A percentile compares a stretch with the other conserved stretches of the same genome.
Conservation (phyloP, 2,888 invertebrate species). For the Zaprionus obscuricornis region DNA sequence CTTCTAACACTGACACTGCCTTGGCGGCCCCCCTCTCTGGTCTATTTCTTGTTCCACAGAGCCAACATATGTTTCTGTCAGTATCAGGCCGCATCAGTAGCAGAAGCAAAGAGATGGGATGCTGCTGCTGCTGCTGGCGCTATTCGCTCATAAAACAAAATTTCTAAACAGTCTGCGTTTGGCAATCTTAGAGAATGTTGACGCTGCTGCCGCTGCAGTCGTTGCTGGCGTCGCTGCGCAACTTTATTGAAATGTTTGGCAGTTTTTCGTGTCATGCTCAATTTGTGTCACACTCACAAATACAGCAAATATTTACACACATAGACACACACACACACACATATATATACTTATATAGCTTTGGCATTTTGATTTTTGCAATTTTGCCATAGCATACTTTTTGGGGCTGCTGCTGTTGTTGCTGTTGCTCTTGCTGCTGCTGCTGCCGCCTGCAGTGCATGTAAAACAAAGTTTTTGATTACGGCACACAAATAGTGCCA, state of each 20-base stretch:
- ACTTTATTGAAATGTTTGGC: slow-evolving; percentile 76
- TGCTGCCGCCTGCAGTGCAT: too few relatives aligned
- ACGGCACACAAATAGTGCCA: slow-evolving; percentile 53
- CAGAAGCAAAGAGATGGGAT: slow-evolving; percentile 1
- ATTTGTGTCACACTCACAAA: slow-evolving; percentile 65
- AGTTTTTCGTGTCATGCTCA: slow-evolving; percentile 74
- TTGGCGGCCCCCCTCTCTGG: slow-evolving; percentile 2
- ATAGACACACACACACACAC: slow-evolving; percentile 15
- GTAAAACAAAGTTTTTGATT: slow-evolving; percentile 69
- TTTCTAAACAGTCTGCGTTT: slow-evolving; percentile 77
- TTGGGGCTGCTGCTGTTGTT: slow-evolving; percentile 60
- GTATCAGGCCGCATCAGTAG: slow-evolving; percentile 20
- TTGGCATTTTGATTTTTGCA: slow-evolving; percentile 52
- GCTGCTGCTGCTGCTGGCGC: slow-evolving; percentile 1
- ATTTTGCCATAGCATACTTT: slow-evolving; percentile 70
- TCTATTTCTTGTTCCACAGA: slow-evolving; percentile 2
- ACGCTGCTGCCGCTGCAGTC: slow-evolving; percentile 20
- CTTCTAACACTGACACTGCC: too few relatives aligned
- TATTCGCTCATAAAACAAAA: slow-evolving; percentile 67
- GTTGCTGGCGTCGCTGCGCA: slow-evolving; percentile 55
- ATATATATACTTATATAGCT: slow-evolving; percentile 9
- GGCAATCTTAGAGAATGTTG: slow-evolving; percentile 61
- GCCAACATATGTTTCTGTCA: slow-evolving; percentile 57
- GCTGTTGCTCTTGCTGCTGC: too few relatives aligned
- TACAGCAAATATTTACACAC: slow-evolving; percentile 15